Conservation (phyloP, 2,888 invertebrate species). For the Thumatha senex region DNA sequence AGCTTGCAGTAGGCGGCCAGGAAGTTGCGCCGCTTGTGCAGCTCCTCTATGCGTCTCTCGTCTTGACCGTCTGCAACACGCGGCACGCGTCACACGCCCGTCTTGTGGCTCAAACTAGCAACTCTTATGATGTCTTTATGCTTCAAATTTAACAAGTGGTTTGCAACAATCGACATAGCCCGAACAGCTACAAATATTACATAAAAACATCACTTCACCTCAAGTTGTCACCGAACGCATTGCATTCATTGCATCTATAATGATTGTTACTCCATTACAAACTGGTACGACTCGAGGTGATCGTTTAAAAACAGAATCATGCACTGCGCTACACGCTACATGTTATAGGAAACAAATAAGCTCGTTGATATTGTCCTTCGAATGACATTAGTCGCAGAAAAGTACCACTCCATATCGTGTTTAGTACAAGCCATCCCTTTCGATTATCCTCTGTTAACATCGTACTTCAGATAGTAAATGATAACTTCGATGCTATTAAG, state of each 20-base stretch:
- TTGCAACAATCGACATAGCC: no score
- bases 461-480: slow-evolving; percentile 6
- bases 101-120: background rate
- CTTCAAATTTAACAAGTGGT: background rate
- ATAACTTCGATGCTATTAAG: slow-evolving; percentile 15
- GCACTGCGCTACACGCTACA: slow-evolving; percentile 35
- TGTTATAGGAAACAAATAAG: slow-evolving; percentile 29
- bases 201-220: slow-evolving; percentile 28
- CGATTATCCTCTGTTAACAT: slow-evolving; percentile 21
- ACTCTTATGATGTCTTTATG: background rate
- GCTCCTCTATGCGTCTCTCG: slow-evolving; percentile 97
- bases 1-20: slow-evolving; percentile 98
- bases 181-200: background rate
- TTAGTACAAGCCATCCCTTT: slow-evolving; percentile 31
- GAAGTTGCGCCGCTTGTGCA: slow-evolving; percentile 98
- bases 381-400: slow-evolving; percentile 20
- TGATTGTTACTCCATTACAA: no score
- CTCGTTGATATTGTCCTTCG: slow-evolving; percentile 17
- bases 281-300: slow-evolving; percentile 26
- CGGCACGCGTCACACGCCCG: background rate
- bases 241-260: background rate
- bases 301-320: slow-evolving; percentile 18
- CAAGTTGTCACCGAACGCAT: slow-evolving; percentile 17
- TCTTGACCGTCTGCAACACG: slow-evolving; percentile 90
- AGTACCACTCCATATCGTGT: slow-evolving; percentile 27